Base-by-base conservation (phyloP, 1,140 invertebrate genomes). In the Drosophila hydei region DNA sequence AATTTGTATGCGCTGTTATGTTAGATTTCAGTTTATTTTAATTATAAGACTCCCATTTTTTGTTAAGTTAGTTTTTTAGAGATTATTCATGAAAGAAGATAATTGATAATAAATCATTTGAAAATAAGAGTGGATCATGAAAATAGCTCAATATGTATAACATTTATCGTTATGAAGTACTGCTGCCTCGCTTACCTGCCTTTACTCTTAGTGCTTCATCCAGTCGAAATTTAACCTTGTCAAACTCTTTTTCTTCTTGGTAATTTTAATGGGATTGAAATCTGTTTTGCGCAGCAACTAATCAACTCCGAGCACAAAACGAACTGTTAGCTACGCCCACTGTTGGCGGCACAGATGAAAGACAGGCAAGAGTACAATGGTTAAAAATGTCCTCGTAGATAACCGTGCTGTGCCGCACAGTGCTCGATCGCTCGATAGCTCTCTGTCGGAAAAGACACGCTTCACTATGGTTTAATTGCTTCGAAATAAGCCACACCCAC, bases 401-500 rank as follows among this genome's bases (percentile, higher is more conserved):
- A 77, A 87, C 58, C 61, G 59, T 47, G 64, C 14, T 25, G 43
- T n/a, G n/a, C n/a, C 36, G 25, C 12, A 18, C 8, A 16, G 27
- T 14, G 45, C 27, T 54, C 42, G 4, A 30, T 33, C 2, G 30
- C 30, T 33, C 30, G 30, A 33, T 16, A 5, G 38, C n/a, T 27
- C 23, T 27, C 58, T 11, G 27, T 36, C 55, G 14, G 25, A 55
- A 61, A 70, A 85, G 83, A 88, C 83, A 88, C 83, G 83, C 83
- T 88, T 88, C 83, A 71, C 52, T 75, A 59, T 61, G 78, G 60
- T 79, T 77, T 88, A 88, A 88, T 88, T 88, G 83, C 83, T 79
- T 88, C 88, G 88, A 78, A 88, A 88, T 83, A 88, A 77, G 83
- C 75, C 77, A 87, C 81, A 81, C 81, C 81, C 81, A 85, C 80